Evolutionary conservation across 2,797 vertebrate species (phyloP), one percentile per base, ranked within the genome.

Genomic region (Orestias chungarensis): DNA sequence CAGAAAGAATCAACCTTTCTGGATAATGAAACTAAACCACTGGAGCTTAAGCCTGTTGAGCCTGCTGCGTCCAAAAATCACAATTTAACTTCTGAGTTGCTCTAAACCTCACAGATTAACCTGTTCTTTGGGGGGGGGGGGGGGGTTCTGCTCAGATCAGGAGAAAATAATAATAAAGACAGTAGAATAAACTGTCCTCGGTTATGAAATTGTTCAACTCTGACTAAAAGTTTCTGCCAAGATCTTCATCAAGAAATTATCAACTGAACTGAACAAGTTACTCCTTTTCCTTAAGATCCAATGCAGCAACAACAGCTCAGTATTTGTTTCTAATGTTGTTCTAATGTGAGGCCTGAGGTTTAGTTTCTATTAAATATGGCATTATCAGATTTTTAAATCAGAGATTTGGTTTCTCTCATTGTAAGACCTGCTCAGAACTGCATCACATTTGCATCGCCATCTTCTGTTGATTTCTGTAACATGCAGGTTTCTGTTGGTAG

Each of bases 11-110:
- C n/a, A n/a, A n/a, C n/a, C n/a, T n/a, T n/a, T n/a, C n/a, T n/a
- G n/a, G n/a, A n/a, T n/a, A n/a, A n/a, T n/a, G n/a, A n/a, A n/a
- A n/a, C n/a, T n/a, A n/a, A n/a, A n/a, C n/a, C n/a, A n/a, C n/a
- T n/a, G 5, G 50, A 54, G 50, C 50, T 6, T 54, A 54, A 29
- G 29, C 1, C 50, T 54, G 50, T 54, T 15, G 15, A 4, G 14
- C 1, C 0, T 27, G 11, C 2, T 54, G 12, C n/a, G 4, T 52
- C 25, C 50, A 52, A 2, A 0, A n/a, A 25, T 4, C 0, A 52
- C 0, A 27, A 27, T 52, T 27, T n/a, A 54, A 29, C 25, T 0
- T 54, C 3, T 31, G 1, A 29, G 0, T 6, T 29, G 14, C 50
- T 27, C 12, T 2, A 14, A 52, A 52, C 25, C 4, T 52, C 25